A percentile compares a stretch with the other conserved stretches of the same genome.
These are phyloP conservation scores for Hucho hucho DNA, from an alignment of 2,113 vertebrate genomes.

Conservation along the genomic window DNA sequence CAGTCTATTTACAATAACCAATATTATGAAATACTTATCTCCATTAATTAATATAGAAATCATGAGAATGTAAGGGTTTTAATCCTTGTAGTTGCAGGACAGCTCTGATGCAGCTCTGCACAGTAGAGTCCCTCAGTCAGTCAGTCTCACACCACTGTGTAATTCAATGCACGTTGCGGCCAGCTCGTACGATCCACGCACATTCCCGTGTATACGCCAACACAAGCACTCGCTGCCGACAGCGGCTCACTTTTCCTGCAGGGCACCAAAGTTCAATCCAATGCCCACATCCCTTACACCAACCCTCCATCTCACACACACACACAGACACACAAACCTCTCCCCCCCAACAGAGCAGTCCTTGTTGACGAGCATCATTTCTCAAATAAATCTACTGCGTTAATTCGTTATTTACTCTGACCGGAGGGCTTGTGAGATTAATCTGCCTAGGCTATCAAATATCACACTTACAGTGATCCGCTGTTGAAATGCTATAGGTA, in stretches of 20 bases:
- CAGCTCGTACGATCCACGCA: constrained; percentile 76
- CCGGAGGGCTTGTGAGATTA: constrained; percentile 13
- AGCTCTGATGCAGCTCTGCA: constrained; percentile 63
- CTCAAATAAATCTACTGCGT: constrained; percentile 47
- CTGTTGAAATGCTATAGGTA: background rate
- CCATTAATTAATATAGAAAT: too few relatives aligned
- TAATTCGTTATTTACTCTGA: constrained; percentile 31
- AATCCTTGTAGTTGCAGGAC: constrained; percentile 26
- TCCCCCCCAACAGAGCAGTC: constrained; percentile 48
- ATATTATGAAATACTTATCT: too few relatives aligned
- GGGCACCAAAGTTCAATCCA: constrained; percentile 67
- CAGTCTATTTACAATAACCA: too few relatives aligned
- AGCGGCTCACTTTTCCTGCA: constrained; percentile 71
- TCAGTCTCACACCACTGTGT: constrained; percentile 68
- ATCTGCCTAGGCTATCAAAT: background rate
- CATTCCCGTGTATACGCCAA: constrained; percentile 75
- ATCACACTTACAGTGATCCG: background rate
- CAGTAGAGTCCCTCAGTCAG: constrained; percentile 63
- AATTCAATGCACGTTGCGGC: constrained; percentile 76
- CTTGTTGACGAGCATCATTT: constrained; percentile 63
- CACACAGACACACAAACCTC: background rate
- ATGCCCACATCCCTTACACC: constrained; percentile 23
- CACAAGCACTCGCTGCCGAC: constrained; percentile 75
- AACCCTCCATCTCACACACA: background rate
- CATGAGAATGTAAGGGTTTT: background rate